Percentiles rank a stretch among this genome's conserved stretches.
These are phyloP conservation scores for Chanos chanos DNA, from an alignment of 2,797 vertebrate species.

Conservation along the genomic window DNA sequence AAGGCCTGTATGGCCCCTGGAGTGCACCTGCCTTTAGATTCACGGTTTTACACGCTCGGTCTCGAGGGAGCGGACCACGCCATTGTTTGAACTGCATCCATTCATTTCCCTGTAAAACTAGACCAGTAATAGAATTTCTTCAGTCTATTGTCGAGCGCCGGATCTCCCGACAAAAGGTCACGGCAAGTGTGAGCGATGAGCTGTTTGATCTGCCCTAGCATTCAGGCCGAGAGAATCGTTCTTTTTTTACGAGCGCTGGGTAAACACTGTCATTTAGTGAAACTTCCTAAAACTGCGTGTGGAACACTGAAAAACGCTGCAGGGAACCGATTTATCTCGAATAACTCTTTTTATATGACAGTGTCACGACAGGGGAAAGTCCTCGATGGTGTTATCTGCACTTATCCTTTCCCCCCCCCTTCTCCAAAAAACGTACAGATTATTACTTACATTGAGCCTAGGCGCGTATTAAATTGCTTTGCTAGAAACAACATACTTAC, in stretches of 20 bases:
- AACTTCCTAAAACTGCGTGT: slow-evolving; percentile 7
- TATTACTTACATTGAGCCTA: not conserved
- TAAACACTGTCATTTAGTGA: slow-evolving; percentile 1
- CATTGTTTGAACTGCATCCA: too few species aligned
- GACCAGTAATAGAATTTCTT: slow-evolving; percentile 2
- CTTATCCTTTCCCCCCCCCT: not conserved
- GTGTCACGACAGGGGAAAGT: slow-evolving; percentile 14
- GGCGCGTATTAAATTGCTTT: not conserved
- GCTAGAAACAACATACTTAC: too few species aligned
- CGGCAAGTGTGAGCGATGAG: slow-evolving; percentile 9
- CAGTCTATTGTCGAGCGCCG: not conserved
- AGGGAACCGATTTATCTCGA: not conserved
- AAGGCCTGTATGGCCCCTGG: not conserved
- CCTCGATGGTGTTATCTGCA: not conserved
- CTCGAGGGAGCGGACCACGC: too few species aligned
- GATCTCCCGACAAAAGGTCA: slow-evolving; percentile 15
- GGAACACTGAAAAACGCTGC: not conserved
- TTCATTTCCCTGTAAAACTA: slow-evolving; percentile 23
- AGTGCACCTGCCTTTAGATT: not conserved
- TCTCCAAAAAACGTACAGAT: slow-evolving; percentile 1
- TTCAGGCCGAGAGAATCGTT: slow-evolving; percentile 9
- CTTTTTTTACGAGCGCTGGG: not conserved
- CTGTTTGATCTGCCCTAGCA: slow-evolving; percentile 31
- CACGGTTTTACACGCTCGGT: too few species aligned
- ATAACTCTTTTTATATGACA: not conserved